Base-by-base conservation (phyloP, 2,888 invertebrate genomes). In the Chymomyza amoena region DNA sequence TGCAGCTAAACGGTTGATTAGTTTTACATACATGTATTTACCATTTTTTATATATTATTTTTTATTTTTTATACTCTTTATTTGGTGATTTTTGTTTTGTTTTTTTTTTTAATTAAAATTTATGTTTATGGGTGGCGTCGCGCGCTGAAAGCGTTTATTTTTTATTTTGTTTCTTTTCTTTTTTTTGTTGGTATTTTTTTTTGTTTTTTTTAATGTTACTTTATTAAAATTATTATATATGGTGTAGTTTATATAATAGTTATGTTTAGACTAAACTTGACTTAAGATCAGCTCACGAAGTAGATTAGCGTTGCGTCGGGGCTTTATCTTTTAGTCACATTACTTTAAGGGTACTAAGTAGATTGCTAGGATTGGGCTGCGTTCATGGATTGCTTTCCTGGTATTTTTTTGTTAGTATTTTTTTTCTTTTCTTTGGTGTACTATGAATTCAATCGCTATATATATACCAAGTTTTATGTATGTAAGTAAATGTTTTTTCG, bases 41-140 rank as follows among this genome's bases (percentile, higher is more conserved):
- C n/a, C 54, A 18, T 18, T 54, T 36, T 54, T 18, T 4, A 54
- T n/a, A 18, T n/a, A 25, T 61, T 70, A 39, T 66, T 52, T 64
- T 50, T 13, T 13, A 45, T n/a, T n/a, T n/a, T n/a, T n/a, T 9
- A n/a, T 25, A 25, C 25, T 25, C 25, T 25, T 20, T 20, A 20
- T 2, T 20, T 20, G 1, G 20, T n/a, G n/a, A n/a, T n/a, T n/a
- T n/a, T n/a, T n/a, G n/a, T n/a, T 61, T 50, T 63, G 6, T 61
- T 61, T 61, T 61, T 68, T 16, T 66, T 59, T 59, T 73, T 60
- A 69, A 68, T 74, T 60, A 68, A 65, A 60, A 70, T 77, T 79
- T 73, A 75, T 74, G 67, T 73, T 81, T 77, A 88, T 83, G 79
- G 84, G 85, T 83, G 87, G 88, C 88, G 87, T 88, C 87, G 87